These are phyloP conservation scores for Gymnocephalus cernua DNA, from an alignment of 2,113 vertebrate species.

Conservation along the genomic window DNA sequence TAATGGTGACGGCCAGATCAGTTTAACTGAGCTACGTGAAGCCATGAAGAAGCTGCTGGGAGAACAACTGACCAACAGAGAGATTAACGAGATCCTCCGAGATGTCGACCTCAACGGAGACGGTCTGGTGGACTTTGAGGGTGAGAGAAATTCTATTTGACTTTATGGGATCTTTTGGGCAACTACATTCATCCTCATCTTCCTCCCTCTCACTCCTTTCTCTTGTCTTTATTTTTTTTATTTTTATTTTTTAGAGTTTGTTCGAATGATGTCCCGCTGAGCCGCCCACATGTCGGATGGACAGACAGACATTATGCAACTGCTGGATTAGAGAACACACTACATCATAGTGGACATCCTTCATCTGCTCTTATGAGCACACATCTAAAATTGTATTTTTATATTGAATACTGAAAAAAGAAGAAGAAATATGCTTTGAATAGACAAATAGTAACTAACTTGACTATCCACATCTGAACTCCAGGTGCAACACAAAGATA, in stretches of 20 bases:
- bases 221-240: conserved; percentile 46
- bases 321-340: conserved; percentile 28
- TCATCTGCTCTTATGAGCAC: conserved; percentile 35
- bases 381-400: conserved; percentile 63
- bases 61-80: conserved; percentile 90
- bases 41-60: conserved; percentile 93
- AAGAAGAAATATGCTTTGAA: neutral
- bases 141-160: conserved; percentile 70
- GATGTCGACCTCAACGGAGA: conserved; percentile 95
- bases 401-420: conserved; percentile 24
- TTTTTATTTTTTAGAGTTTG: conserved; percentile 86
- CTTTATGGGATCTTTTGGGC: neutral
- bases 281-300: conserved; percentile 23
- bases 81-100: conserved; percentile 93
- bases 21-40: conserved; percentile 84
- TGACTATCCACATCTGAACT: conserved; percentile 26
- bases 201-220: neutral
- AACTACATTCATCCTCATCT: neutral
- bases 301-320: conserved; percentile 25
- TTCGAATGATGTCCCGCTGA: conserved; percentile 88
- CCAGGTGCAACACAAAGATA: conserved; percentile 15
- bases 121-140: conserved; percentile 94
- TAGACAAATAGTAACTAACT: conserved; percentile 10
- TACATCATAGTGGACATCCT: conserved; percentile 28
- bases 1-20: conserved; percentile 94